Evolutionary conservation across 92 coral and sea anemone species (phyloP), one percentile per base, ranked within the genome.

Genomic region (Scolanthus callimorphus): DNA sequence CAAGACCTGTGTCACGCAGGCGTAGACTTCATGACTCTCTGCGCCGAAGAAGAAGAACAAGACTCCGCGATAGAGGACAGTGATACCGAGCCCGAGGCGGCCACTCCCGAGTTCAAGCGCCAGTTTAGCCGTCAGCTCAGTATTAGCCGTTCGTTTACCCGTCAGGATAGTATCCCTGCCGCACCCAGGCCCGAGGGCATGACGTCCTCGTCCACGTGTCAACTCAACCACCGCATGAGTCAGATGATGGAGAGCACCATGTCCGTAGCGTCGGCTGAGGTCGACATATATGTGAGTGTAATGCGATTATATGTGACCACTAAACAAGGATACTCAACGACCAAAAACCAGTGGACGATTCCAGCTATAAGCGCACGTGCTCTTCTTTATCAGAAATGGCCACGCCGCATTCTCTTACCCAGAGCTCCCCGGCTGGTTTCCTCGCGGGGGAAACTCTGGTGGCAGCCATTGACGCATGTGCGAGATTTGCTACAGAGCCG

Each of bases 1-100:
- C 89, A 86, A 29, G 95, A 86, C 34, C 82, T 86, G 3, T 71
- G 90, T 10, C 74, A 59, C 53, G 79, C 88, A 39, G 86, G 86
- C 10, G 43, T 85, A 29, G 94, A 85, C 74, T 85, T 85, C 63
- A 85, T 85, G 94, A 70, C 84, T 3, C 64, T 85, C 11, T 69
- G 85, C 30, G 38, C 52, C 47, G 86, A 84, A 34, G 78, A 63
- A 27, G 77, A 70, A 22, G 94, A 85, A 1, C 73, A 78, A 52
- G 85, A 88, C 28, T 82, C 81, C 26, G 62, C 79, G 51, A 81
- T 82, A 39, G 77, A 80, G 39, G 94, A 85, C 20, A 59, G 68
- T 55, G 91, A 85, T 17, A n/a, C 60, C 11, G 76, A 58, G 23
- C 48, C 49, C 13, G 59, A 60, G 23, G 59, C 53, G 29, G 66